Percentiles rank a stretch among this genome's conserved stretches.
Evolutionary conservation across 2,797 vertebrate species (phyloP).

Genomic region (Muscicapa comitata): DNA sequence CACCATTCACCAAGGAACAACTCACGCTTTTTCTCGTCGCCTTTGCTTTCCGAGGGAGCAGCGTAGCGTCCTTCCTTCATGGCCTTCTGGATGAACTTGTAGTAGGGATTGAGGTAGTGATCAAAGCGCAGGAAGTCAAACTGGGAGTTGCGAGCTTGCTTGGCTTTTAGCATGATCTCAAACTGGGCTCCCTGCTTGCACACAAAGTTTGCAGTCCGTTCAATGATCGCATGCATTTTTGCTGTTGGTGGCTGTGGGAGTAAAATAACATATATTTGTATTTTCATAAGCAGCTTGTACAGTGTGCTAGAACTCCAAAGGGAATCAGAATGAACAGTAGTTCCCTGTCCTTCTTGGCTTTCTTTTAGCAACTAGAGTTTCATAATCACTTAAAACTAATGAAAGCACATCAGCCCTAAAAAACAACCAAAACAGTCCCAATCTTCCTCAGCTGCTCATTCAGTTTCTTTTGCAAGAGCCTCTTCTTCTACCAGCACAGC

Average conservation of each 20-base stretch:
- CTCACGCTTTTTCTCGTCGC: slow-evolving; percentile 80
- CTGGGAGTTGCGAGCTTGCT: slow-evolving; percentile 94
- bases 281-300: background rate
- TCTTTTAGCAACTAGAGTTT: background rate
- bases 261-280: background rate
- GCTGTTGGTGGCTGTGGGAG: slow-evolving; percentile 87
- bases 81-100: slow-evolving; percentile 93
- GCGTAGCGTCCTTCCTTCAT: slow-evolving; percentile 96
- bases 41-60: slow-evolving; percentile 72
- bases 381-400: background rate
- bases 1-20: background rate
- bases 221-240: slow-evolving; percentile 97
- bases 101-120: slow-evolving; percentile 99
- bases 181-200: slow-evolving; percentile 97
- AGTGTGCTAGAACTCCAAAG: background rate
- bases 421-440: background rate
- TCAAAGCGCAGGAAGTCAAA: slow-evolving; percentile 97
- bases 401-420: background rate
- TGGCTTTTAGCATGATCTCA: slow-evolving; percentile 98
- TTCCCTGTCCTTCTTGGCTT: background rate
- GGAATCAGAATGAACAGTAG: background rate
- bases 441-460: background rate
- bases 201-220: slow-evolving; percentile 95
- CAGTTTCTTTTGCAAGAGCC: background rate
- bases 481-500: background rate